Conservation (phyloP, 1,140 invertebrate genomes). For the Leptoteleia sp. region DNA sequence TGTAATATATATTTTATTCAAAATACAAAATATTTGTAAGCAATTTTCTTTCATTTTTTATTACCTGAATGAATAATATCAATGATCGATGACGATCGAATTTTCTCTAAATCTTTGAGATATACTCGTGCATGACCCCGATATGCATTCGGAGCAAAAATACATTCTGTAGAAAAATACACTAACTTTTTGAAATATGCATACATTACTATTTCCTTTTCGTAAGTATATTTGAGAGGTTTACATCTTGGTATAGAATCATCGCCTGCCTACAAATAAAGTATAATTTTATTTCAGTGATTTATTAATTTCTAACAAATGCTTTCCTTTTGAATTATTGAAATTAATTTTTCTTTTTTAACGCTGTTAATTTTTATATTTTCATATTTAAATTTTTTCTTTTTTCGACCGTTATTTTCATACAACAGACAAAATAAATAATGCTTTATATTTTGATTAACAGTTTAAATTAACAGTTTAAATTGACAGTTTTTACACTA, state of each 20-base stretch:
- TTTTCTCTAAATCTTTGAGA: conserved; percentile 97
- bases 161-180: conserved; percentile 99
- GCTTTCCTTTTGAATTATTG: too few species aligned
- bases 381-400: too few species aligned
- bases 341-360: too few species aligned
- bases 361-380: too few species aligned
- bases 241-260: conserved; percentile 96
- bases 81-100: conserved; percentile 95
- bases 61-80: conserved; percentile 98
- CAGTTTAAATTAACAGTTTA: too few species aligned
- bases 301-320: too few species aligned
- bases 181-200: conserved; percentile 98
- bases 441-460: too few species aligned
- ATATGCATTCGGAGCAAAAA: conserved; percentile 99
- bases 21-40: not conserved
- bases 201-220: conserved; percentile 99
- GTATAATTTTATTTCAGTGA: too few species aligned
- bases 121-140: conserved; percentile 95
- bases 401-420: too few species aligned
- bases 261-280: conserved; percentile 85
- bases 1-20: not conserved
- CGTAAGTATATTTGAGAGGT: conserved; percentile 99
- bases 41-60: not conserved
- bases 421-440: too few species aligned
- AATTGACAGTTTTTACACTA: too few species aligned